These are phyloP conservation scores for Pogonocichla stellata DNA, from an alignment of 2,113 vertebrate genomes.

Conservation along the genomic window DNA sequence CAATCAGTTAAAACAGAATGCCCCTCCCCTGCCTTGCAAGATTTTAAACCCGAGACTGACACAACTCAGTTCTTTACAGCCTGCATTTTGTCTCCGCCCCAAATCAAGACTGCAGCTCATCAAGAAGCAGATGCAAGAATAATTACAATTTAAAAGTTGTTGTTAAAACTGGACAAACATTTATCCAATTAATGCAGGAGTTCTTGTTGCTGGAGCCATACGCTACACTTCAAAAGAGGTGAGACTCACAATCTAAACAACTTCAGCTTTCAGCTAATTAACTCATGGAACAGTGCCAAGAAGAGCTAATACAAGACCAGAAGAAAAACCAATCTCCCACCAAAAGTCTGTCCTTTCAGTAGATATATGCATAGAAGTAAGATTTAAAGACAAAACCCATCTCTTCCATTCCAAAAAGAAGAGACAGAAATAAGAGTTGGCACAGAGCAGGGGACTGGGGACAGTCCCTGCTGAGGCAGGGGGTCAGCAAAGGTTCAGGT, in stretches of 20 bases:
- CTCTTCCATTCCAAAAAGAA: background rate
- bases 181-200: background rate
- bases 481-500: background rate
- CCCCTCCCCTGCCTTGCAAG: background rate
- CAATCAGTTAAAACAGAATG: background rate
- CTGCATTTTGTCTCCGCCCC: background rate
- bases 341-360: background rate
- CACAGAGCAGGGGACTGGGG: background rate
- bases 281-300: background rate
- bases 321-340: background rate
- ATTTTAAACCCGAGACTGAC: background rate
- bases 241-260: slow-evolving; percentile 3
- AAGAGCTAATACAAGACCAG: background rate
- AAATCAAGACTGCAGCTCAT: background rate
- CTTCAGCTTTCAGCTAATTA: slow-evolving; percentile 39
- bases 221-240: background rate
- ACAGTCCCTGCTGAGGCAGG: background rate
- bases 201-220: background rate
- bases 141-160: background rate
- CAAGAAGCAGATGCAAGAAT: background rate
- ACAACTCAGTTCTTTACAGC: background rate
- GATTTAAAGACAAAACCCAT: background rate
- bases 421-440: rapidly evolving
- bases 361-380: background rate
- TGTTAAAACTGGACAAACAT: background rate